Base-by-base conservation (phyloP, 2,888 invertebrate genomes). In the Tryphoninae sp. region DNA sequence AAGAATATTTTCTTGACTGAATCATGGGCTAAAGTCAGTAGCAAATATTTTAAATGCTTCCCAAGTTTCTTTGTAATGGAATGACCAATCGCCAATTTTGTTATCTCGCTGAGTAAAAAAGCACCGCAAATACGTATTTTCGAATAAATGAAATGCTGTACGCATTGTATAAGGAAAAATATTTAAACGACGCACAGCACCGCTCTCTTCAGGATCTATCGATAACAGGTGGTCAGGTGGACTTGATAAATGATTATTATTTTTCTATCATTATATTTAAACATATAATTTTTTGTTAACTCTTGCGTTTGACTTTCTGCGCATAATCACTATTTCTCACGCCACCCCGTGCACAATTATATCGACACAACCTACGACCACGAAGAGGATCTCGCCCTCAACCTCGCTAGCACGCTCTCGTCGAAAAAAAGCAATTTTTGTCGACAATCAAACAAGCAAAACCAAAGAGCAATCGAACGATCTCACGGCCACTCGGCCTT, bases 151-250 rank as follows among this genome's bases (percentile, higher is more conserved):
- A 26, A 23, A 53, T 67, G 9, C 7, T 1, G 58, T 13, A 75
- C 2, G 33, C 22, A 58, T 26, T 49, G 33, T 51, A n/a, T 2
- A 2, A 64, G 6, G 0, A 33, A 26, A 62, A 80, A 61, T 16
- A 49, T n/a, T 53, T 59, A 80, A 62, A 65, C 33, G 22, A 84
- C 77, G 81, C 84, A 80, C 80, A 80, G 89, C 89, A 89, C 89
- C 84, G 84, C 87, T 89, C 84, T 86, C 83, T 83, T 83, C 83
- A 77, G 78, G 85, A 86, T 89, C 89, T 90, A 86, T 90, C 90
- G 90, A 90, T 89, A 90, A 84, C 89, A 88, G 90, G 90, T 89
- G 84, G 80, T 85, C 83, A 83, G 84, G 78, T 82, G 75, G 53
- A 77, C 73, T 77, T 45, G 16, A 55, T 16, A 55, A 55, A 55